Evolutionary conservation across 2,888 invertebrate species (phyloP).

Genomic region (Emmelina monodactyla): DNA sequence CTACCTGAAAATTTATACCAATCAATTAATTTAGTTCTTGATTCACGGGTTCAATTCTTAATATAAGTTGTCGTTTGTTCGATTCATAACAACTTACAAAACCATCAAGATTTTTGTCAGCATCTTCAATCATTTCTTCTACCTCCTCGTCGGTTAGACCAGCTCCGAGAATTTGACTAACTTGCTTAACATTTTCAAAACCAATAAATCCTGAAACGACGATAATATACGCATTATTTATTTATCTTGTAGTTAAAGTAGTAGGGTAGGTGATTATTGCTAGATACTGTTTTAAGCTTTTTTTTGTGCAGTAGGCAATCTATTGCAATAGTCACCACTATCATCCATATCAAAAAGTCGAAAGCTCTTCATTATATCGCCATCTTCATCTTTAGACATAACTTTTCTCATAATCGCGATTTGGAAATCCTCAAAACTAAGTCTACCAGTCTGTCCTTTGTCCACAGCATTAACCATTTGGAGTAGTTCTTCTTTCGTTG

Average conservation of each 20-base stretch:
- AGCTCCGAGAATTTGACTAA: slow-evolving; percentile 35
- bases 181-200: slow-evolving; percentile 45
- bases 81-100: slow-evolving; percentile 27
- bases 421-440: slow-evolving; percentile 54
- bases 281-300: no score
- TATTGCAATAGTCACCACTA: no score
- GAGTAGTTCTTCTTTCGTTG: slow-evolving; percentile 50
- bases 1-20: slow-evolving; percentile 32
- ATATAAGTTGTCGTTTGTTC: neutral
- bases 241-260: no score
- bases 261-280: no score
- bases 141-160: slow-evolving; percentile 53
- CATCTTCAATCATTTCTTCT: slow-evolving; percentile 57
- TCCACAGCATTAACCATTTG: slow-evolving; percentile 48
- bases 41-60: neutral
- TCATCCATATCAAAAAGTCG: slow-evolving; percentile 50
- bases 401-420: slow-evolving; percentile 57
- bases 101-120: slow-evolving; percentile 50
- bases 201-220: slow-evolving; percentile 38
- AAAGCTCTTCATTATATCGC: slow-evolving; percentile 58
- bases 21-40: neutral
- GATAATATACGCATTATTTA: neutral
- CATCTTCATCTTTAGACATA: slow-evolving; percentile 45
- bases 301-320: no score
- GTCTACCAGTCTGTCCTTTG: slow-evolving; percentile 41